Conservation (phyloP, 2,888 invertebrate genomes). For the Myopa testacea region DNA sequence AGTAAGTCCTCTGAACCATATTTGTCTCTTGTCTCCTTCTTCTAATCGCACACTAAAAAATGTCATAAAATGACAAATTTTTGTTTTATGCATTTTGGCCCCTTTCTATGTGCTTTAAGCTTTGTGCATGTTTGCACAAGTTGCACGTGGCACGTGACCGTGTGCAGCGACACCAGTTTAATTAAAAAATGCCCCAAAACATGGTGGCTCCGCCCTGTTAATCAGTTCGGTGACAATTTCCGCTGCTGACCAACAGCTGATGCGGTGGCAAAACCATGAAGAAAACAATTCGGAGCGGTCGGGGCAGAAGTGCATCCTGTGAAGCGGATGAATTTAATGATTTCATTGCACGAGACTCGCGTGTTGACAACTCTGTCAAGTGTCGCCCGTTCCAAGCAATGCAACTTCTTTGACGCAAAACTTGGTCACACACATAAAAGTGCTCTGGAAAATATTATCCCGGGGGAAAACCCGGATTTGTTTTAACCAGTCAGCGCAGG, state of each 20-base stretch:
- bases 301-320: constrained; percentile 55
- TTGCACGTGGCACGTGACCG: constrained; percentile 33
- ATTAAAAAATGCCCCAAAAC: constrained; percentile 41
- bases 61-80: background rate
- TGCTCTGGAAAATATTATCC: constrained; percentile 16
- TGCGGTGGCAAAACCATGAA: background rate
- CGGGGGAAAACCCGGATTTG: constrained; percentile 20
- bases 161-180: constrained; percentile 36
- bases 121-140: background rate
- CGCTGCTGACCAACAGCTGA: constrained; percentile 29
- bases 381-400: constrained; percentile 26
- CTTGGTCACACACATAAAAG: constrained; percentile 20
- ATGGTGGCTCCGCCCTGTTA: constrained; percentile 4
- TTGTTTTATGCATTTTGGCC: background rate
- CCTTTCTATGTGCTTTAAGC: too few relatives aligned
- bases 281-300: background rate
- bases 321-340: constrained; percentile 67
- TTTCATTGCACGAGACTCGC: constrained; percentile 57
- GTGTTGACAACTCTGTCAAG: constrained; percentile 24
- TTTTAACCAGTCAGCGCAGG: constrained; percentile 23
- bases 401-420: constrained; percentile 23
- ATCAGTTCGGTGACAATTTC: constrained; percentile 30
- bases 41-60: background rate
- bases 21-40: background rate
- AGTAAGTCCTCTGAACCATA: background rate